phyloP scores from a whole-genome alignment of 2,113 vertebrate genomes.

The Cathartes aura region DNA sequence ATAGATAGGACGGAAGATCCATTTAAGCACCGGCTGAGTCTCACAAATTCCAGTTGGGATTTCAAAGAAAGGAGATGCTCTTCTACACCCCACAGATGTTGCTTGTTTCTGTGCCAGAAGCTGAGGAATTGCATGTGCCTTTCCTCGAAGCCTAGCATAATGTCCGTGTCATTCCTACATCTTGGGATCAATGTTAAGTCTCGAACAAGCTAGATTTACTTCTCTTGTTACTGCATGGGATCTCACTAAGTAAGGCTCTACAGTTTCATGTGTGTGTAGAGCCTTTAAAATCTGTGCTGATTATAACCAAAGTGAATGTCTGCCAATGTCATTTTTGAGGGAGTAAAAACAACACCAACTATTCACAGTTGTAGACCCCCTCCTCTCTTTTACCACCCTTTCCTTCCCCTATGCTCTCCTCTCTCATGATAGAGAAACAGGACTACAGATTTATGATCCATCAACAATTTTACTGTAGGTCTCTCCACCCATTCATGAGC shows the following conservation, averaged over 20 bases:
- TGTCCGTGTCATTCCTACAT: background rate
- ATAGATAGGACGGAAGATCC: background rate
- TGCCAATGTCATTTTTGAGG: background rate
- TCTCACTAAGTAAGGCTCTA: background rate
- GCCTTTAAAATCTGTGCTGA: background rate
- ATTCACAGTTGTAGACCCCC: background rate
- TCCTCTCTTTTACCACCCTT: background rate
- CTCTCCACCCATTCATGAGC: background rate
- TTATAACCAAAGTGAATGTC: background rate
- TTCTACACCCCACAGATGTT: background rate
- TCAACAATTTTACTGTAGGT: background rate
- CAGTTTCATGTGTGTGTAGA: background rate
- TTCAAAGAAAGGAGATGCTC: background rate
- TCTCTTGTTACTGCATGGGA: background rate
- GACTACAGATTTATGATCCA: background rate
- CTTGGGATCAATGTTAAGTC: background rate
- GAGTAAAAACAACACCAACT: background rate
- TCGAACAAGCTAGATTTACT: background rate
- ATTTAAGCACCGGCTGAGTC: background rate
- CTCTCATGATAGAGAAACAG: background rate
- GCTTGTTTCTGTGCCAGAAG: background rate
- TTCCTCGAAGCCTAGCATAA: background rate
- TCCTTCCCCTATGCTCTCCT: background rate
- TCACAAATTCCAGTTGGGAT: background rate
- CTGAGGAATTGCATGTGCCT: background rate